Evolutionary conservation across 2,113 vertebrate genomes (phyloP).

Genomic region (Grantiella picta): DNA sequence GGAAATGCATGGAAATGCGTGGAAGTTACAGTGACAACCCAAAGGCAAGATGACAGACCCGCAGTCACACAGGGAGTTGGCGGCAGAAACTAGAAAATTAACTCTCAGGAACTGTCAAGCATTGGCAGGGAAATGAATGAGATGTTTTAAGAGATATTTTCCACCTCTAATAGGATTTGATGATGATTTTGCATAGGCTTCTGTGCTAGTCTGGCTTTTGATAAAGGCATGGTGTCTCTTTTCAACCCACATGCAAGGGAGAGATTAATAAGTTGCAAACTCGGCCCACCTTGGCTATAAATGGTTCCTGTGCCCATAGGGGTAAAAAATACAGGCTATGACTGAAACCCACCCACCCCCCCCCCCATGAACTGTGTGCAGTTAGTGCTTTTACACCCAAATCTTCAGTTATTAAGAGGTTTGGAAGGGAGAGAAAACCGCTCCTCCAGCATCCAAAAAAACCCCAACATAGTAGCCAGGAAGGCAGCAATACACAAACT

Average conservation of each 20-base stretch:
- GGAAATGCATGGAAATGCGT: neutral
- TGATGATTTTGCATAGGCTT: conserved; percentile 66
- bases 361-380: neutral
- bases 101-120: conserved; percentile 44
- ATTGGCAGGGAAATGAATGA: conserved; percentile 67
- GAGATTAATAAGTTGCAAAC: conserved; percentile 63
- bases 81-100: conserved; percentile 56
- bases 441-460: conserved; percentile 4
- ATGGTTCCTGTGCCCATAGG: conserved; percentile 5
- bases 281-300: conserved; percentile 26
- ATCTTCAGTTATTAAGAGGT: conserved; percentile 28
- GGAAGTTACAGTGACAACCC: conserved; percentile 24
- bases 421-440: neutral
- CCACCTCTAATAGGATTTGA: conserved; percentile 64
- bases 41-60: conserved; percentile 47
- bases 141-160: conserved; percentile 67
- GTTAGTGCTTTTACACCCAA: conserved; percentile 18
- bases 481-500: neutral
- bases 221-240: conserved; percentile 62
- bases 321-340: neutral
- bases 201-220: conserved; percentile 55
- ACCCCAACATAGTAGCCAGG: neutral
- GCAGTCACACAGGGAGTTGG: conserved; percentile 17
- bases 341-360: too few species aligned
- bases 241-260: conserved; percentile 40